Conservation (phyloP, 1,140 invertebrate genomes). For the Drosophila pseudoananassae region DNA sequence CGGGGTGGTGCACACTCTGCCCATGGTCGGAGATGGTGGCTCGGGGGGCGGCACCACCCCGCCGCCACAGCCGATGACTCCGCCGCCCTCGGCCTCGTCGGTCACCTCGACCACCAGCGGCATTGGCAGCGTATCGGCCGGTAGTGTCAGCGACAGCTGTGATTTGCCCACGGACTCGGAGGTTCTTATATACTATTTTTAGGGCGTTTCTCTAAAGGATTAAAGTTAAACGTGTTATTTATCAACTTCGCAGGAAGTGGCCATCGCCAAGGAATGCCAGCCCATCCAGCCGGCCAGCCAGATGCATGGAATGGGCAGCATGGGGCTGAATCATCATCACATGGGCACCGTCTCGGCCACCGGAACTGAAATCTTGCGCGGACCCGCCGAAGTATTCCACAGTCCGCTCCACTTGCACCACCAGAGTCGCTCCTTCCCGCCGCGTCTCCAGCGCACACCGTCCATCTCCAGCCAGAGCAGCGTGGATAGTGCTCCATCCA, state of each 20-base stretch:
- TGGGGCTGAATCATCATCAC: constrained; percentile 47
- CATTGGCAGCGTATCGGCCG: constrained; percentile 77
- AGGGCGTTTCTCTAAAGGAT: too few relatives aligned
- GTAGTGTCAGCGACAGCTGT: constrained; percentile 82
- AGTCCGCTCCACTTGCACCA: constrained; percentile 83
- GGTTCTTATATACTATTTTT: constrained; percentile 42
- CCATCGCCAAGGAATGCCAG: constrained; percentile 87
- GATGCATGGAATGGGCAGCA: constrained; percentile 49
- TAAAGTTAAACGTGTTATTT: not conserved
- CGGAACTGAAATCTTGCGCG: constrained; percentile 73
- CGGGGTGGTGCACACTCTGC: constrained; percentile 43
- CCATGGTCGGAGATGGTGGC: constrained; percentile 23
- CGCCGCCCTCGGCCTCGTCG: constrained; percentile 80
- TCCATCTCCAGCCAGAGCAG: constrained; percentile 93
- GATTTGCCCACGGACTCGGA: constrained; percentile 82
- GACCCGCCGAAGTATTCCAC: constrained; percentile 76
- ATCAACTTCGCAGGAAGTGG: constrained; percentile 86
- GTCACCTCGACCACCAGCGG: constrained; percentile 82
- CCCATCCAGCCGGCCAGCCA: constrained; percentile 85
- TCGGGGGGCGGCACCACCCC: constrained; percentile 47
- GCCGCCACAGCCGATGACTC: constrained; percentile 84
- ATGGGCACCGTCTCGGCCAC: constrained; percentile 63
- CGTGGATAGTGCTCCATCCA: constrained; percentile 89
- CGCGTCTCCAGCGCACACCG: constrained; percentile 87
- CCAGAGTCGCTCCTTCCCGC: constrained; percentile 84